Evolutionary conservation across 2,113 vertebrate genomes (phyloP).

Genomic region (Australoheros scitulus): DNA sequence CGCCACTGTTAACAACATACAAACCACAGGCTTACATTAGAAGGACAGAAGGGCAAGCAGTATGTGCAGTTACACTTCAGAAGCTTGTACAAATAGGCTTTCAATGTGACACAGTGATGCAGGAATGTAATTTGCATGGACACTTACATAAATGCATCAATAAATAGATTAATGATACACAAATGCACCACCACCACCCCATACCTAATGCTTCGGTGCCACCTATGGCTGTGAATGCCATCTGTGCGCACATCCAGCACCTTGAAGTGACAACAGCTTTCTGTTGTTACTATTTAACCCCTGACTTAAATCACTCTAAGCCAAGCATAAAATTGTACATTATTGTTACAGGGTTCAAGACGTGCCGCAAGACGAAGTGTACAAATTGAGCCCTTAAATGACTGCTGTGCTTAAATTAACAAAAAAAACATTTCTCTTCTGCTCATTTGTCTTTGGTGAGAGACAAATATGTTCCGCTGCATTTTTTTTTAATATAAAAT

Average conservation of each 20-base stretch:
- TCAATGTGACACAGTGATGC: too few species aligned
- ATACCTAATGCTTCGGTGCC: too few species aligned
- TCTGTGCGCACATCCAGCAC: not conserved
- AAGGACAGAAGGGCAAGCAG: too few species aligned
- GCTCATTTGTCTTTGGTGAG: not conserved
- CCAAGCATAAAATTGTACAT: not conserved
- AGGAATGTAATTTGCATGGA: too few species aligned
- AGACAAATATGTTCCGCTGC: not conserved
- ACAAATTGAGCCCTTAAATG: not conserved
- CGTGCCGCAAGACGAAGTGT: too few species aligned
- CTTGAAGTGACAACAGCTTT: not conserved
- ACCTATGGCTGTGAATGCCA: not conserved
- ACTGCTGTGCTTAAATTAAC: not conserved
- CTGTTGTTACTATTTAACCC: not conserved
- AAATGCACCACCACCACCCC: too few species aligned
- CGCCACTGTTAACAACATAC: too few species aligned
- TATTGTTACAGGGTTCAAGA: not conserved
- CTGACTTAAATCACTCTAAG: not conserved
- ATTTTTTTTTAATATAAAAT: not conserved
- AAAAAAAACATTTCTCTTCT: not conserved
- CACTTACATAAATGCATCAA: not conserved
- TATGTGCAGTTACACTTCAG: too few species aligned
- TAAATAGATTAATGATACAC: too few species aligned
- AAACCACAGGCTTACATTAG: too few species aligned
- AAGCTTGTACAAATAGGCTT: too few species aligned